Conservation (phyloP, 2,113 vertebrate species). For the pig (Sus scrofa) region DNA sequence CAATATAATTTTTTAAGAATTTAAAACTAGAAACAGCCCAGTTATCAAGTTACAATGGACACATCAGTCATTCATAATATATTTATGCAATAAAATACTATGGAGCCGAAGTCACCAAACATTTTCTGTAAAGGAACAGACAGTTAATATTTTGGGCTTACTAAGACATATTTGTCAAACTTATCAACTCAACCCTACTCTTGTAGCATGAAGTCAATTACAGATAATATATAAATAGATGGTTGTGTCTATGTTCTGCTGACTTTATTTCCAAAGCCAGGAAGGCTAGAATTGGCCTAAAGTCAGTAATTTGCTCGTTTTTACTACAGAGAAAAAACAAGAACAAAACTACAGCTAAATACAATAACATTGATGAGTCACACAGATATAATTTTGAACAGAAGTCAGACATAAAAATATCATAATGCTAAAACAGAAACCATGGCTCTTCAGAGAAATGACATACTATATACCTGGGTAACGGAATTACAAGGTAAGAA, state of each 20-base stretch:
- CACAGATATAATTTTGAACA: background rate
- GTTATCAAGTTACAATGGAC: background rate
- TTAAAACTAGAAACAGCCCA: background rate
- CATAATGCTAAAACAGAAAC: background rate
- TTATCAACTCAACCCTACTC: background rate
- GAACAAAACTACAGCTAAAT: background rate
- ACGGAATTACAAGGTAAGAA: background rate
- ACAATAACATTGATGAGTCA: background rate
- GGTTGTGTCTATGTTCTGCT: background rate
- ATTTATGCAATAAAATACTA: background rate
- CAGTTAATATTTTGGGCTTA: background rate
- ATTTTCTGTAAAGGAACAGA: background rate
- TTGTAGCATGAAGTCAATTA: background rate
- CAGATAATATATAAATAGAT: background rate
- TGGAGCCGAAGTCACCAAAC: background rate
- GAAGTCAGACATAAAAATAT: background rate
- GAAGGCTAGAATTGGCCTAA: background rate
- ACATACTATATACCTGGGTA: background rate
- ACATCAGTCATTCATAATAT: background rate
- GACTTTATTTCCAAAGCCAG: background rate
- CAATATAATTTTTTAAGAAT: background rate
- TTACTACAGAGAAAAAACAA: background rate
- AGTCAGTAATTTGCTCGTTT: background rate
- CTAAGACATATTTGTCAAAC: background rate
- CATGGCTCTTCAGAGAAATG: background rate